These are phyloP conservation scores for Todiramphus saurophagus DNA, from an alignment of 2,113 vertebrate species.

Conservation along the genomic window DNA sequence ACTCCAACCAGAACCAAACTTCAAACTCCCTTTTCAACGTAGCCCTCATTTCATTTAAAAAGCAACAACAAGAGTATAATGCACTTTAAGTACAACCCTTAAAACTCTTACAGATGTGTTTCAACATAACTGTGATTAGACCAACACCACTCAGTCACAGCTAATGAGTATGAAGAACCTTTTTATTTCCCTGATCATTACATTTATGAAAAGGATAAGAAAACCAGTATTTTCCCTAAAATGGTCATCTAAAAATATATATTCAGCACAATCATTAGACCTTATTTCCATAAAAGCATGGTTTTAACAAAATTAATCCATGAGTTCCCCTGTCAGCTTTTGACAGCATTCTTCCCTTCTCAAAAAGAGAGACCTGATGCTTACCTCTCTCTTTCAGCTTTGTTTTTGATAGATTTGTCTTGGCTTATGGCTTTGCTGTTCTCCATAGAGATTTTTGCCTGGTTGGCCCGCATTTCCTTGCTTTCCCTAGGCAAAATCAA, in stretches of 20 bases:
- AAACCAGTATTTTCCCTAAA: not conserved
- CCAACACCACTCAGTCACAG: not conserved
- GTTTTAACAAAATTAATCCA: not conserved
- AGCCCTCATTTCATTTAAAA: not conserved
- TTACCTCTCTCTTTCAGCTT: slow-evolving; percentile 96
- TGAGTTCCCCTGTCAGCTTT: not conserved
- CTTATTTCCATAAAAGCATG: not conserved
- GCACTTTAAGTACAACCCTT: not conserved
- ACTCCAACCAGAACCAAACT: not conserved
- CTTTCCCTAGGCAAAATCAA: slow-evolving; percentile 82
- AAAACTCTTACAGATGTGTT: not conserved
- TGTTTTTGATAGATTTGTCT: slow-evolving; percentile 98
- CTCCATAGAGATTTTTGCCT: slow-evolving; percentile 98
- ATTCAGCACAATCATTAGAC: not conserved
- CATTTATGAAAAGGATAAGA: not conserved
- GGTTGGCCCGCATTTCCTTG: slow-evolving; percentile 97
- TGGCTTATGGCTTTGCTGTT: slow-evolving; percentile 99
- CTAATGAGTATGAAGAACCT: not conserved
- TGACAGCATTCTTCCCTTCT: not conserved
- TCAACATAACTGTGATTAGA: not conserved
- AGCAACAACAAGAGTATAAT: not conserved
- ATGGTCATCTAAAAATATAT: not conserved
- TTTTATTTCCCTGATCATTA: not conserved
- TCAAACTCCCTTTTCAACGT: not conserved
- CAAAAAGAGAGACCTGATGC: not conserved